Conservation (phyloP, 2,797 vertebrate genomes). For the Helarctos malayanus region DNA sequence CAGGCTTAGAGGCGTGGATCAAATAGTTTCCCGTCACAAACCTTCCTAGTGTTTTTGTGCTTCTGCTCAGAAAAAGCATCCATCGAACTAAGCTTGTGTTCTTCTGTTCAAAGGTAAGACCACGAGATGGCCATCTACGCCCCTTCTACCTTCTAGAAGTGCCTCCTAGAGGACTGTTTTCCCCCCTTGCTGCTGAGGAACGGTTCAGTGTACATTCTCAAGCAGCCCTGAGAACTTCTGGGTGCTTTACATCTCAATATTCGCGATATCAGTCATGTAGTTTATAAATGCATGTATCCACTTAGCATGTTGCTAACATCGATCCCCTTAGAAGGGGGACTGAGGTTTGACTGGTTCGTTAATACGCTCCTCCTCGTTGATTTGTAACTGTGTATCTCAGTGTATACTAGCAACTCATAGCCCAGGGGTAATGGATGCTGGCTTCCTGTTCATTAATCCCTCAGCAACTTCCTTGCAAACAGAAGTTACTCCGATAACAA, state of each 20-base stretch:
- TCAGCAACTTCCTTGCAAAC: neutral
- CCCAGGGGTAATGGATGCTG: neutral
- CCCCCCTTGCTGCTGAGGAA: neutral
- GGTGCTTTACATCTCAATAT: neutral
- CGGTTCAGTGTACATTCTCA: neutral
- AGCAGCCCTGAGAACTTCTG: neutral
- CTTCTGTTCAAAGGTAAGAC: neutral
- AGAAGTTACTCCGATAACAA: constrained; percentile 6
- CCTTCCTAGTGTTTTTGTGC: neutral
- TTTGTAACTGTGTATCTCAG: neutral
- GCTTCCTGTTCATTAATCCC: neutral
- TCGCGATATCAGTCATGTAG: accelerated
- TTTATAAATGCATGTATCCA: neutral
- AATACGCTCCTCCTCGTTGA: neutral
- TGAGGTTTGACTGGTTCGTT: neutral
- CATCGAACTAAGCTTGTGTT: neutral
- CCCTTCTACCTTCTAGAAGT: neutral
- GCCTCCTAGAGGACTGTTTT: neutral
- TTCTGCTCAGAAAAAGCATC: neutral
- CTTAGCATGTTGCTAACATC: neutral
- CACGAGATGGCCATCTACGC: neutral
- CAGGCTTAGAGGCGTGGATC: neutral
- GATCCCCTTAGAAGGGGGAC: neutral
- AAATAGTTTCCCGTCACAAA: neutral
- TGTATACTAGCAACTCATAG: neutral